Evolutionary conservation across 2,113 vertebrate genomes (phyloP).

Genomic region (Cephalopterus ornatus): DNA sequence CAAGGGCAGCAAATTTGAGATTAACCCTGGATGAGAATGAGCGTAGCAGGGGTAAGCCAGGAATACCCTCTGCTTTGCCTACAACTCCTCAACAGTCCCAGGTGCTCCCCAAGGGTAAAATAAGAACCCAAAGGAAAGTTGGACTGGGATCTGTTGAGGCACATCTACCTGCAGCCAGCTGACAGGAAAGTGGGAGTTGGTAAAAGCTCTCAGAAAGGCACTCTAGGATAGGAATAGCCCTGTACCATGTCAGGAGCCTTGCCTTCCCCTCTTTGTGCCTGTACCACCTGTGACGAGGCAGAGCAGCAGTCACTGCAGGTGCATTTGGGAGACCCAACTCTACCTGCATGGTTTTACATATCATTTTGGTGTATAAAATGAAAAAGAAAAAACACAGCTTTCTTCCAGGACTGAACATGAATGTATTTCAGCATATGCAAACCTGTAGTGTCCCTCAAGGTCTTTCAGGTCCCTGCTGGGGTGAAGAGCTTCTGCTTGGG

Average conservation of each 20-base stretch:
- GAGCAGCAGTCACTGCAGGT: not conserved
- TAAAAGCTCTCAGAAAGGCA: not conserved
- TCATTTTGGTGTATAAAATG: not conserved
- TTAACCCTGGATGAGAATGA: not conserved
- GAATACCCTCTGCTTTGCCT: too few species aligned
- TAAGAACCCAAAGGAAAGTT: not conserved
- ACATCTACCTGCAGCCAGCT: not conserved
- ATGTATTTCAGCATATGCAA: not conserved
- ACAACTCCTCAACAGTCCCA: not conserved
- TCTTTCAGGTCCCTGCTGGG: not conserved
- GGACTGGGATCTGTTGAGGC: too few species aligned
- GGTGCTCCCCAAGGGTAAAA: not conserved
- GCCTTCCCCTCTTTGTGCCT: not conserved
- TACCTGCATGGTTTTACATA: accelerated
- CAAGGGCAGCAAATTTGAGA: not conserved
- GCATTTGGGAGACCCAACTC: not conserved
- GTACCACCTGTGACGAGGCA: not conserved
- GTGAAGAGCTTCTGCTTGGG: not conserved
- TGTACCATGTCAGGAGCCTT: accelerated
- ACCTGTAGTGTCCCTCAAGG: not conserved
- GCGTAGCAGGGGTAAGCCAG: not conserved
- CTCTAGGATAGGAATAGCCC: not conserved
- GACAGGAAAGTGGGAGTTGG: not conserved
- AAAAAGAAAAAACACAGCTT: not conserved
- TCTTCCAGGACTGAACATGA: not conserved